These are phyloP conservation scores for Odontocolon sp. DNA, from an alignment of 2,888 invertebrate genomes.

Conservation along the genomic window DNA sequence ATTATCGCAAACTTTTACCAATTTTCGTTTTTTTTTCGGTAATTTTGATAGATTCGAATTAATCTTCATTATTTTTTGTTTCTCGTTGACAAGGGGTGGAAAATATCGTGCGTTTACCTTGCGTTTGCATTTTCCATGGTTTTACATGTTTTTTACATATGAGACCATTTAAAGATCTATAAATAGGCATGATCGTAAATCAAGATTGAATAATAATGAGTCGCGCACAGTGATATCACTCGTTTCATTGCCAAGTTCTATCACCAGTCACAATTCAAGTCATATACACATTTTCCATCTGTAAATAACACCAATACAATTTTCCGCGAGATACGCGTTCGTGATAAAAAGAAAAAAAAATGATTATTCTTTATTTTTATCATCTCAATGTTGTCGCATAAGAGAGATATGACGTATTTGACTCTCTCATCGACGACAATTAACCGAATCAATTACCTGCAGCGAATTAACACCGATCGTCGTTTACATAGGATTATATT, in stretches of 20 bases:
- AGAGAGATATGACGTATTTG: not conserved
- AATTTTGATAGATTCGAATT: too few species aligned
- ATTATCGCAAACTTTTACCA: too few species aligned
- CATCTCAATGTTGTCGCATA: too few species aligned
- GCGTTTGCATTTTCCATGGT: conserved; percentile 48
- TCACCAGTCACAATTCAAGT: conserved; percentile 42
- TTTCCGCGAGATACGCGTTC: not conserved
- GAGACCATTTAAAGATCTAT: conserved; percentile 59
- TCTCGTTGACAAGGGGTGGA: conserved; percentile 23
- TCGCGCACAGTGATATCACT: conserved; percentile 62
- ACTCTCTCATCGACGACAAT: conserved; percentile 17
- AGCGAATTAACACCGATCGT: too few species aligned
- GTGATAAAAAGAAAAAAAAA: too few species aligned
- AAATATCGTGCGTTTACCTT: too few species aligned
- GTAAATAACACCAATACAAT: not conserved
- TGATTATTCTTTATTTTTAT: too few species aligned
- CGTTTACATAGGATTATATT: too few species aligned
- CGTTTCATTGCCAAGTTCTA: conserved; percentile 59
- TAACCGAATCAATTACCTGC: too few species aligned
- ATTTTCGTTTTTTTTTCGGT: not conserved
- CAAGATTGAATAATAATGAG: conserved; percentile 67
- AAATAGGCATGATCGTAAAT: conserved; percentile 65
- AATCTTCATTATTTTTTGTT: too few species aligned
- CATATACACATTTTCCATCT: conserved; percentile 15
- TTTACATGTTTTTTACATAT: conserved; percentile 49